Base-by-base conservation (phyloP, 2,888 invertebrate species). In the Sussaba pulchella region DNA sequence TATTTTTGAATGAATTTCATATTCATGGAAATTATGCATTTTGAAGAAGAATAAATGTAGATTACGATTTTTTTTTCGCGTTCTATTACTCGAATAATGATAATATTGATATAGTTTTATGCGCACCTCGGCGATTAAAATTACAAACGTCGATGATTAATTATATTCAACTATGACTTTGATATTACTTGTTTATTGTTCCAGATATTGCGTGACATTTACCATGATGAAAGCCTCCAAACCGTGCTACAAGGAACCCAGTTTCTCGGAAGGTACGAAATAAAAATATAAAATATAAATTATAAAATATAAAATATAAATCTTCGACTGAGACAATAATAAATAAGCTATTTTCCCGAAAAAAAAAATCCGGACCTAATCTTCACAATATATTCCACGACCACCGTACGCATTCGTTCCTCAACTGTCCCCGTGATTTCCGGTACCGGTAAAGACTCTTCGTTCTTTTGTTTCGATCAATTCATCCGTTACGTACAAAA, bases 171-270 rank as follows among this genome's bases (percentile, higher is more conserved):
- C n/a, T n/a, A n/a, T n/a, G n/a, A n/a, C n/a, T n/a, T n/a, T n/a
- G n/a, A n/a, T n/a, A n/a, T n/a, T n/a, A n/a, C n/a, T n/a, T n/a
- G n/a, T n/a, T n/a, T 36, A 85, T 90, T 88, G 78, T 94, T 95
- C 43, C 95, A 98, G 98, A 92, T 97, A 98, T 92, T 97, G 97
- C 92, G 96, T 97, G 2, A 96, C 96, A 89, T 98, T 96, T 89
- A 96, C 97, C 92, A 95, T 98, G 72, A 94, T 96, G 83, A 97
- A 97, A 92, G 95, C 96, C 10, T 95, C 96, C 39, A 97, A 97
- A 89, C 96, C 96, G 6, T 97, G 97, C 92, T 95, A 96, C 90
- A 94, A 95, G 88, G 95, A 97, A 89, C 94, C 95, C 10, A 95
- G 94, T 80, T 96, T 96, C 84, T 93, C 95, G 89, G 96, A 97